A percentile compares a stretch with the other conserved stretches of the same genome.
Evolutionary conservation across 1,140 invertebrate species (phyloP).

Genomic region (Sarcophaga bullata): DNA sequence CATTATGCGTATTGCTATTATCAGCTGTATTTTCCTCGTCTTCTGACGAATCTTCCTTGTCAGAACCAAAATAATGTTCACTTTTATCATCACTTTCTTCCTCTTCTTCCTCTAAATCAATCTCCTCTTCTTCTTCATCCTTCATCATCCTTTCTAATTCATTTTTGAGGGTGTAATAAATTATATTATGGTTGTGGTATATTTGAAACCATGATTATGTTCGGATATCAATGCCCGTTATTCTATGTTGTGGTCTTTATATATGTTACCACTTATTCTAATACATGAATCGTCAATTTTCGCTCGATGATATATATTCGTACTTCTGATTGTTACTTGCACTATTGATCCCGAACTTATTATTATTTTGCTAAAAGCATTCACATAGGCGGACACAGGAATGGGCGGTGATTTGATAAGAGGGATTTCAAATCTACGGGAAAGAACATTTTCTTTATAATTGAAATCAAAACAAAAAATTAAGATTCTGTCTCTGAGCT

Average conservation of each 20-base stretch:
- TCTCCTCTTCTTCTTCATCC: constrained; percentile 34
- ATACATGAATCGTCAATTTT: no score
- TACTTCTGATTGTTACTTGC: no score
- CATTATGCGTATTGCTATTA: neutral
- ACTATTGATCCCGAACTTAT: no score
- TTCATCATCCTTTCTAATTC: constrained; percentile 32
- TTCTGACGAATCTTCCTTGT: constrained; percentile 26
- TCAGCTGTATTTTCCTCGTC: neutral
- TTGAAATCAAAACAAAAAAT: neutral
- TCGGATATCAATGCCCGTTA: no score
- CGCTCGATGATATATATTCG: no score
- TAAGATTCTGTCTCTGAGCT: neutral
- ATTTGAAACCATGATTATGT: no score
- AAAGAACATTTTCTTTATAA: constrained; percentile 13
- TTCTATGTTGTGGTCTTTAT: no score
- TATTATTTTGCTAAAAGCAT: constrained; percentile 33
- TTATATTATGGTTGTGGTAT: neutral
- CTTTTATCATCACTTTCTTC: neutral
- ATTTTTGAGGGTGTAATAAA: constrained; percentile 5
- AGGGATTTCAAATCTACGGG: constrained; percentile 42
- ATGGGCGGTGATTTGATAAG: constrained; percentile 32
- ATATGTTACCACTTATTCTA: no score
- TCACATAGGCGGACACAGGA: constrained; percentile 3
- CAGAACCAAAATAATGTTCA: constrained; percentile 17
- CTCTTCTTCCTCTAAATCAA: constrained; percentile 21